Base-by-base conservation (phyloP, 2,888 invertebrate genomes). In the Brenthis daphne region DNA sequence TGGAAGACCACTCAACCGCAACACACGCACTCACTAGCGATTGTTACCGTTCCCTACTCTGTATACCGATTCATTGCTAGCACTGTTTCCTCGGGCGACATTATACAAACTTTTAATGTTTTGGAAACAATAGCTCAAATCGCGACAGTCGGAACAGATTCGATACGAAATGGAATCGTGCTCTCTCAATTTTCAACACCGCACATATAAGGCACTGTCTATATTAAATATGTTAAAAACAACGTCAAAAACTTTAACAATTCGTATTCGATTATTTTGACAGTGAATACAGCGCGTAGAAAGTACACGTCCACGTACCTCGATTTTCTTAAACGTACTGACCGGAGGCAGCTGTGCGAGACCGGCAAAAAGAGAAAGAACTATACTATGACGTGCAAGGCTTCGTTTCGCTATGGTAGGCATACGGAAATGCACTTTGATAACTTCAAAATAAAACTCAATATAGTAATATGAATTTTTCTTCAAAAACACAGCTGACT, bases 331-430 rank as follows among this genome's bases (percentile, higher is more conserved):
- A 82, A 86, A 88, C 83, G 87, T 88, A 92, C 92, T 92, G 86
- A 82, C 85, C 80, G 81, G 81, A 85, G 87, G 88, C 88, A 90
- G 86, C 87, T 87, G 88, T 85, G 85, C 82, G 83, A 80, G 82
- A 85, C 85, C 75, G 85, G 80, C 82, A 85, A 87, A 88, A 90
- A 91, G 91, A 91, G 92, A 92, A 87, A 89, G 90, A 92, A 85
- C 84, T 84, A 89, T 84, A 81, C 74, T 77, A 75, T 84, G 81
- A 82, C 85, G 86, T 83, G 82, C 76, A 76, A 81, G 66, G 69
- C 76, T 77, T 79, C 81, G 85, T 82, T 80, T 68, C 75, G 75
- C 74, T 64, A 20, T 64, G 68, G 72, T 58, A 71, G 70, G 57
- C 71, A 69, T 57, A 69, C 77, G 66, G 76, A 84, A 81, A 77